Evolutionary conservation across 2,888 invertebrate genomes (phyloP), one percentile per base, ranked within the genome.

Genomic region (Euplagia quadripunctaria): DNA sequence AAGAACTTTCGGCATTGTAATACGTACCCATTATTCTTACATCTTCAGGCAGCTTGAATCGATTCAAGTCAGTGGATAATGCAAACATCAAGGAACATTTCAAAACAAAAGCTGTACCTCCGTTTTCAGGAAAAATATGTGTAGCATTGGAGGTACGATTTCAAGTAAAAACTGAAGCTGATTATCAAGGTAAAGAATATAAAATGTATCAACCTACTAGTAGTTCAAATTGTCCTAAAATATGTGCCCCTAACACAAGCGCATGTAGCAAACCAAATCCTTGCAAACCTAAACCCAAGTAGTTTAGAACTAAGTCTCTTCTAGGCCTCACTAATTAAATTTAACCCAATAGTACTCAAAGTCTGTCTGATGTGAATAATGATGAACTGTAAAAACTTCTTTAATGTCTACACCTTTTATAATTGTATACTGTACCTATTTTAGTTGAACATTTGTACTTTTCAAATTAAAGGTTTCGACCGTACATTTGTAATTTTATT

Each of bases 101-200:
- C 3, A 46, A 61, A 46, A 17, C 9, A 61, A 69, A 46, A 17
- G 31, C 55, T 8, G 12, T 55, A 8, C 69, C 69, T 16, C 46
- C 69, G 6, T 16, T 69, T 16, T 43, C 69, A 31, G 46, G 61
- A 6, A 69, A 69, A 9, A 16, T 11, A 11, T 31, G 31, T 17
- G 43, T 61, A 31, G 61, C 46, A 46, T 55, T 69, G 69, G 20
- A 69, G n/a, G 69, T 61, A 20, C 49, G 17, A 0, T 46, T 69
- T 16, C 61, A 69, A 61, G 9, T 69, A 46, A 20, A 9, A 31
- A 17, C 16, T 17, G 46, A 69, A 12, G 5, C 46, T 49, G 31
- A 69, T 17, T 31, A 69, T 46, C 8, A 61, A 17, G 8, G 46
- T 11, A 69, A 49, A 8, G 31, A 69, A 31, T 31, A 31, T 49